Evolutionary conservation across 2,888 invertebrate species (phyloP).

Genomic region (Melitaea athalia): DNA sequence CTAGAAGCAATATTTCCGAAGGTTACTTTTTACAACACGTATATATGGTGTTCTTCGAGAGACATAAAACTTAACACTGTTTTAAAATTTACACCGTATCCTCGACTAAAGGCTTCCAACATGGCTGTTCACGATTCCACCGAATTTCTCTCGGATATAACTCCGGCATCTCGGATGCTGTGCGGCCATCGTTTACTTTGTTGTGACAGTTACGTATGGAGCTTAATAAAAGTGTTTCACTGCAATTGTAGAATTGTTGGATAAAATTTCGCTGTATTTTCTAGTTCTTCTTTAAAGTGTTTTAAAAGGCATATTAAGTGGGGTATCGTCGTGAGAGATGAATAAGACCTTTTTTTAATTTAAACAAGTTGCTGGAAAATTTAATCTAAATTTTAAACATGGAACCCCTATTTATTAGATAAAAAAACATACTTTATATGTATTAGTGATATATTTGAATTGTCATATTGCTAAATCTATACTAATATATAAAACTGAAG

Average conservation of each 20-base stretch:
- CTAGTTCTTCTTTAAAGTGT: constrained; percentile 18
- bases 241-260: constrained; percentile 34
- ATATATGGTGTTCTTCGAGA: background rate
- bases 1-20: background rate
- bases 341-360: background rate
- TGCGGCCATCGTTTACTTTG: constrained; percentile 55
- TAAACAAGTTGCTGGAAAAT: background rate
- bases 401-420: background rate
- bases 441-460: too few relatives aligned
- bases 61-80: constrained; percentile 17
- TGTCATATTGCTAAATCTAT: too few relatives aligned
- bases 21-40: constrained; percentile 1
- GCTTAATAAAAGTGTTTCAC: constrained; percentile 57
- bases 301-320: constrained; percentile 21
- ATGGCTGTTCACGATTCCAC: constrained; percentile 49
- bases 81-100: constrained; percentile 15
- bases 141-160: constrained; percentile 59
- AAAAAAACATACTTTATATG: background rate
- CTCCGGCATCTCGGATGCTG: constrained; percentile 44
- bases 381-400: background rate
- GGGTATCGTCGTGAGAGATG: constrained; percentile 1
- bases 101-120: constrained; percentile 31
- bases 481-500: too few relatives aligned
- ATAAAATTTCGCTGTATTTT: constrained; percentile 24
- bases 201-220: constrained; percentile 50